Base-by-base conservation (phyloP, 2,888 invertebrate genomes). In the Caenorhabditis auriculariae region DNA sequence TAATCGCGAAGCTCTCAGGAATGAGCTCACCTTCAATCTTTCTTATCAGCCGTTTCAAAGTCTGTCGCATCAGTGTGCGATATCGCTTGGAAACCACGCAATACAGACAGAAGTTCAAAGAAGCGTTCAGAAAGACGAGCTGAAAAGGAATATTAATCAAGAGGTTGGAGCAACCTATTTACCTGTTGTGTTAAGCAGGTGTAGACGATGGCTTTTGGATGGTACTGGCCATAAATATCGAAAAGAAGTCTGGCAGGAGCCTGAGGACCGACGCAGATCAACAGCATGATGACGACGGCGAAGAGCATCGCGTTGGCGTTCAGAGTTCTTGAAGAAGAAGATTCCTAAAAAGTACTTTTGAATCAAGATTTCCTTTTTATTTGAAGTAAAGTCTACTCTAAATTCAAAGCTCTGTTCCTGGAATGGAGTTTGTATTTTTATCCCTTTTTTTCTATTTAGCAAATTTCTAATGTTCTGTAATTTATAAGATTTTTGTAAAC, bases 241-340 rank as follows among this genome's bases (percentile, higher is more conserved):
- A 77, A 75, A 4, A 81, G 71, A 28, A 81, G 56, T 37, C 81
- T 67, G 9, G 80, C 81, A 1, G 81, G 78, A 0, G 77, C 79
- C 54, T 80, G 81, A 2, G 81, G 81, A 7, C 79, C 81, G 41
- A 81, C 69, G 58, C 81, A 81, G 28, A 79, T 49, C 46, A 81
- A 68, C 3, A 81, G 63, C 46, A 80, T 69, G n/a, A 75, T 48
- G 28, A 80, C 81, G 9, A 81, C 81, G 2, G 81, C 78, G 58
- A 81, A 78, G 7, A 81, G 74, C 74, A 81, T 80, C 1, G 81
- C 76, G 54, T 81, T 80, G n/a, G 81, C 81, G 38, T 72, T 71
- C 53, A 75, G 54, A 0, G 61, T 61, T 3, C 74, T 63, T 43
- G 73, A 66, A 19, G 61, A 57, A 26, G 60, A 50, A n/a, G 59